Conservation (phyloP, 2,113 vertebrate species). For the Corythoichthys haematopterus region DNA sequence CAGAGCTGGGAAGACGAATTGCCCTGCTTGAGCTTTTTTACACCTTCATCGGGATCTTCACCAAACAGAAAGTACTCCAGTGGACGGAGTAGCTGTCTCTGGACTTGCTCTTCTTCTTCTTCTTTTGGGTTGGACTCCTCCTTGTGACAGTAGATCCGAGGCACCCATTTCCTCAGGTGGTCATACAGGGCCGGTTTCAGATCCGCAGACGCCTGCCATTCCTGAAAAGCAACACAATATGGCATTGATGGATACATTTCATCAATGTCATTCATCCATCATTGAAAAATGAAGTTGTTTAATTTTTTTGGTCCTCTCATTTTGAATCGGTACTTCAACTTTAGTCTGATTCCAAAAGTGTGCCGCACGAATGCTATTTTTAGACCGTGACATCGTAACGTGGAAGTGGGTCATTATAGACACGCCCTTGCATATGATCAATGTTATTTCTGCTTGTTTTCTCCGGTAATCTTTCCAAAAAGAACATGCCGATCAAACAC, state of each 20-base stretch:
- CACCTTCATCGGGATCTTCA: slow-evolving; percentile 81
- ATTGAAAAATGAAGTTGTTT: too few relatives aligned
- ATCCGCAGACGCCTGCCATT: slow-evolving; percentile 80
- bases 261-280: neutral
- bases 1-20: slow-evolving; percentile 84
- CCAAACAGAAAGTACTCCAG: slow-evolving; percentile 89
- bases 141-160: slow-evolving; percentile 81
- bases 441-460: too few relatives aligned
- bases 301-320: too few relatives aligned
- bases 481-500: too few relatives aligned
- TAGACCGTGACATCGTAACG: too few relatives aligned
- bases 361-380: too few relatives aligned
- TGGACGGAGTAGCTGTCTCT: slow-evolving; percentile 76
- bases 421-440: too few relatives aligned
- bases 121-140: slow-evolving; percentile 78
- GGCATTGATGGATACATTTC: neutral
- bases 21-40: slow-evolving; percentile 84
- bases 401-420: too few relatives aligned
- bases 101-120: slow-evolving; percentile 83
- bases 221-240: slow-evolving; percentile 62
- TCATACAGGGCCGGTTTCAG: slow-evolving; percentile 75
- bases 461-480: too few relatives aligned
- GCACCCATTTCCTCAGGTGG: slow-evolving; percentile 84
- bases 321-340: too few relatives aligned
- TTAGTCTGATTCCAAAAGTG: too few relatives aligned